These are phyloP conservation scores for Metellina segmentata DNA, from an alignment of 2,888 invertebrate species.

Conservation along the genomic window DNA sequence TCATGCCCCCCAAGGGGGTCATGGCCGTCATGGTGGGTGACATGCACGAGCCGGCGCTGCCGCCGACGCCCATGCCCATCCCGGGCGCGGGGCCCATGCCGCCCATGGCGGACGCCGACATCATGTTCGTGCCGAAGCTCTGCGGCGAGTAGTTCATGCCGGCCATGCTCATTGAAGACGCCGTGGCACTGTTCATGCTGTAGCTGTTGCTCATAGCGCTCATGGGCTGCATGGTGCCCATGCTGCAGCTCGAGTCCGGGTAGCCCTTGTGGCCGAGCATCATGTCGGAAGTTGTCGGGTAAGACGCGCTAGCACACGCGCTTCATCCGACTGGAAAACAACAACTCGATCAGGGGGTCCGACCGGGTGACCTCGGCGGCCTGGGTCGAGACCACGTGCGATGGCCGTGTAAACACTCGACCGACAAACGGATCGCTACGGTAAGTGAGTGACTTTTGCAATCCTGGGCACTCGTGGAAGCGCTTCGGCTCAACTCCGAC, in stretches of 20 bases:
- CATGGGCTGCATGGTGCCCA: slow-evolving; percentile 75
- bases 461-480: slow-evolving; percentile 69
- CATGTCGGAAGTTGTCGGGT: slow-evolving; percentile 27
- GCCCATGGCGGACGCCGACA: slow-evolving; percentile 72
- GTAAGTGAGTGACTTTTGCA: slow-evolving; percentile 65
- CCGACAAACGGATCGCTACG: slow-evolving; percentile 33
- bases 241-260: slow-evolving; percentile 76
- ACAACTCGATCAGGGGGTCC: slow-evolving; percentile 33
- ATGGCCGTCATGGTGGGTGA: slow-evolving; percentile 73
- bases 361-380: slow-evolving; percentile 67
- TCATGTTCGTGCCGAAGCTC: slow-evolving; percentile 75
- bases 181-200: slow-evolving; percentile 76
- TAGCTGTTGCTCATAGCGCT: slow-evolving; percentile 75
- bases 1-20: slow-evolving; percentile 75
- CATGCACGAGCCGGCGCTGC: slow-evolving; percentile 72
- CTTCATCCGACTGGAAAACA: slow-evolving; percentile 38
- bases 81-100: slow-evolving; percentile 71
- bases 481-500: slow-evolving; percentile 69
- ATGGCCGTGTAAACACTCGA: slow-evolving; percentile 72
- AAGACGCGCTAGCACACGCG: slow-evolving; percentile 8
- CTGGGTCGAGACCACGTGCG: slow-evolving; percentile 68
- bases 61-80: slow-evolving; percentile 73
- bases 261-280: slow-evolving; percentile 74
- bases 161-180: slow-evolving; percentile 72
- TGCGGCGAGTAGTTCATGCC: slow-evolving; percentile 76